Evolutionary conservation across 2,888 invertebrate genomes (phyloP), one percentile per base, ranked within the genome.

Genomic region (Drosophila mercatorum): DNA sequence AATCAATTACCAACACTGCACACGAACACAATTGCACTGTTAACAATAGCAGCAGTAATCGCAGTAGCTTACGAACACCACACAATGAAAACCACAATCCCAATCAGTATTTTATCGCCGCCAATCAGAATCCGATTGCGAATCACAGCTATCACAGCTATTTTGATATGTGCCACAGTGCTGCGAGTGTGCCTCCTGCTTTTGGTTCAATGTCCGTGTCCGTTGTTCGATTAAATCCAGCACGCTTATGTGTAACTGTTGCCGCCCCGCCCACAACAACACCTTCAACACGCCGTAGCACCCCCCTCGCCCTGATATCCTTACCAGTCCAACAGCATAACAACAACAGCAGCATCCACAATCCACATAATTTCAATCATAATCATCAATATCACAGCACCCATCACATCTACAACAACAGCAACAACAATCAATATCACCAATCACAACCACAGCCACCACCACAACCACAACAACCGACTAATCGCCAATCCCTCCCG

Each of bases 401-500:
- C 43, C 62, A 78, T 46, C 52, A 66, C 44, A 64, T 43, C 63
- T 69, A 69, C 65, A 66, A 73, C 82, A 72, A 66, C 68, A 62
- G 47, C 72, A 75, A 64, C 63, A 55, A 53, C 51, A 64, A 52
- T 46, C 57, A 60, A 28, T 46, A 53, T 66, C 57, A 68, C 67
- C 68, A 69, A 74, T 75, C 71, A 53, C 90, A 77, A 80, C 73
- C 76, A 80, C 84, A 88, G 83, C 14, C 69, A 61, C 81, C 75
- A 80, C 68, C 64, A 78, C 90, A 77, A 79, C 75, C 76, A 80
- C 85, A 87, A 85, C 83, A 86, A 89, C 91, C 89, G 86, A 92
- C 90, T 90, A 90, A 90, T 89, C 90, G 91, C 84, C 90, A 89
- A 83, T 82, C 91, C 91, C 83, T 90, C 89, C 92, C 90, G 90